These are phyloP conservation scores for Avahi laniger DNA, from an alignment of 2,797 vertebrate species.

Conservation along the genomic window DNA sequence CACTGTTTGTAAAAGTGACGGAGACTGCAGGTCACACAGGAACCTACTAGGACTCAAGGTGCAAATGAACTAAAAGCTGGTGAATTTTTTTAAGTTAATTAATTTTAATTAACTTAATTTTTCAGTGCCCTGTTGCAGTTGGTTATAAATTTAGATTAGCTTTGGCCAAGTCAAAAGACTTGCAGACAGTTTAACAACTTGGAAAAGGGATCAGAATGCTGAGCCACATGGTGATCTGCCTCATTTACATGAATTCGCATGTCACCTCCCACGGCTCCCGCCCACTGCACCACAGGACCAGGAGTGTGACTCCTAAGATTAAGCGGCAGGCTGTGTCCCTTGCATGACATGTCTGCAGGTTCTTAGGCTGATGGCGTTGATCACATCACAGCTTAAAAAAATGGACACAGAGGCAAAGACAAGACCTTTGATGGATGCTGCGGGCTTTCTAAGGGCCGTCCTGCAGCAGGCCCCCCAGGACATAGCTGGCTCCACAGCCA, in stretches of 20 bases:
- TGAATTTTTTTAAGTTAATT: neutral
- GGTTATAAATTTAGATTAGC: neutral
- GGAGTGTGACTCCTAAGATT: neutral
- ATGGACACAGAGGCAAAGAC: neutral
- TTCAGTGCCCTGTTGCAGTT: neutral
- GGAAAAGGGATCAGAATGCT: neutral
- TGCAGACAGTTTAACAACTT: neutral
- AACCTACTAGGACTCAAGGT: neutral
- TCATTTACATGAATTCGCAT: neutral
- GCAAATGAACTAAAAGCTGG: neutral
- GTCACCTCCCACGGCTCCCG: neutral
- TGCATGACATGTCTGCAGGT: neutral
- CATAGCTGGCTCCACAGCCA: neutral
- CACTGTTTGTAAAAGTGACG: no score
- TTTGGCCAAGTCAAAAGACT: neutral
- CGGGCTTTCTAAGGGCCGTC: no score
- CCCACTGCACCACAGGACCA: neutral
- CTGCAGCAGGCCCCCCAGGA: neutral
- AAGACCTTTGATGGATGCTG: neutral
- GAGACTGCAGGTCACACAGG: neutral
- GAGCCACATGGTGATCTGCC: neutral
- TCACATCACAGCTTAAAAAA: neutral
- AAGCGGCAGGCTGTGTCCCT: neutral
- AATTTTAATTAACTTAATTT: neutral
- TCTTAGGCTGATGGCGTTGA: neutral